Percentiles rank a stretch among this genome's conserved stretches.
phyloP scores from a whole-genome alignment of 2,888 invertebrate species.

The Pilophorus perplexus region DNA sequence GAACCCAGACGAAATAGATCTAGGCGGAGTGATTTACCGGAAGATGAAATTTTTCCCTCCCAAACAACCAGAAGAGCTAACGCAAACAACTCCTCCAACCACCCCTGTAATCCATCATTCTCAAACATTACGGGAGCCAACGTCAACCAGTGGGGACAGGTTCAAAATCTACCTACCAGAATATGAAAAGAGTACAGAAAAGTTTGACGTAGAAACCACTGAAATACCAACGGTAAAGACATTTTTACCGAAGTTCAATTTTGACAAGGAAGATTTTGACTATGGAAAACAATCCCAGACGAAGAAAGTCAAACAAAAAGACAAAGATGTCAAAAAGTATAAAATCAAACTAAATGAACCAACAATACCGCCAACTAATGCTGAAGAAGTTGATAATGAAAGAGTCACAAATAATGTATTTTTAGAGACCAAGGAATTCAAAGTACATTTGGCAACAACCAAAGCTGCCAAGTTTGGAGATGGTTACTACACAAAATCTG shows the following conservation, averaged over 20 bases:
- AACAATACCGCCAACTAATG: background rate
- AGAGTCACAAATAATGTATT: conserved; percentile 26
- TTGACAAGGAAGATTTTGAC: conserved; percentile 32
- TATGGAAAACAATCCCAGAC: conserved; percentile 14
- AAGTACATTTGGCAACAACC: conserved; percentile 30
- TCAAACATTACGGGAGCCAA: background rate
- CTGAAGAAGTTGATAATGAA: conserved; percentile 17
- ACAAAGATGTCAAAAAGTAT: conserved; percentile 34
- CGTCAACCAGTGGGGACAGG: background rate
- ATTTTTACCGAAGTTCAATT: conserved; percentile 32
- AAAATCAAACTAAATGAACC: conserved; percentile 19
- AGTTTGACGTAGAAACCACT: background rate
- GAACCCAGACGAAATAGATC: conserved; percentile 33
- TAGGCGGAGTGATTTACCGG: conserved; percentile 23
- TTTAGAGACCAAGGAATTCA: conserved; percentile 36
- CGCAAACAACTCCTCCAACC: background rate
- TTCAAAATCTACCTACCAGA: conserved; percentile 31
- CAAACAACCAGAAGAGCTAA: background rate
- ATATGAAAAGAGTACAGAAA: conserved; percentile 1
- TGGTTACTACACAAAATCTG: conserved; percentile 2
- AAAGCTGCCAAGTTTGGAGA: conserved; percentile 23
- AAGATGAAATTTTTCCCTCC: conserved; percentile 37
- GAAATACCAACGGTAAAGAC: conserved; percentile 12
- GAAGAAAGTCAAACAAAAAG: conserved; percentile 31
- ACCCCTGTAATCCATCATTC: background rate